phyloP scores from a whole-genome alignment of 2,113 vertebrate species.

The Microtus pennsylvanicus region DNA sequence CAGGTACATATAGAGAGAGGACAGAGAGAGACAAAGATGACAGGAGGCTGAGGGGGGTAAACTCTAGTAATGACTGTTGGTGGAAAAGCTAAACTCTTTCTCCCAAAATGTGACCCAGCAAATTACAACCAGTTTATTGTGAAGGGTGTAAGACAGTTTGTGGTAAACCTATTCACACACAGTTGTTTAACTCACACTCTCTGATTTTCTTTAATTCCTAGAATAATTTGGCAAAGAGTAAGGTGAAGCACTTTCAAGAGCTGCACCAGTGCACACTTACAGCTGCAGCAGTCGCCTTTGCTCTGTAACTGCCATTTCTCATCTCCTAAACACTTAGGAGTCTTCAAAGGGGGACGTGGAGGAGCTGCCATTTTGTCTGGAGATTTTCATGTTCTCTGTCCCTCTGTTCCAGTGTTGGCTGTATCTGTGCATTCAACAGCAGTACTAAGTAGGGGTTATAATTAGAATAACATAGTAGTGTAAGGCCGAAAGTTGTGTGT shows the following conservation, averaged over 20 bases:
- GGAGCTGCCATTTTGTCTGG: constrained; percentile 60
- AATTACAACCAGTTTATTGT: background rate
- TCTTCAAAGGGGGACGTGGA: constrained; percentile 16
- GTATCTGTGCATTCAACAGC: constrained; percentile 12
- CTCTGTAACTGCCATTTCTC: constrained; percentile 59
- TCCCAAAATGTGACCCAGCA: constrained; percentile 34
- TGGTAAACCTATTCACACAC: background rate
- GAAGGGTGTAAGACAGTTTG: background rate
- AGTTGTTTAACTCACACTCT: constrained; percentile 38
- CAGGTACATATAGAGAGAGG: background rate
- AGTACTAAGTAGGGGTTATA: constrained; percentile 68
- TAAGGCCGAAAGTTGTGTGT: background rate
- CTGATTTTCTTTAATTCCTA: background rate
- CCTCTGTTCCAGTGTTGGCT: constrained; percentile 58
- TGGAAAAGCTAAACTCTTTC: background rate
- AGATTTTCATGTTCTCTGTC: constrained; percentile 67
- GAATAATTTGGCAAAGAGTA: constrained; percentile 43
- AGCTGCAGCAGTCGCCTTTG: constrained; percentile 33
- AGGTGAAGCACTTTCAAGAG: background rate
- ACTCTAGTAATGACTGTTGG: background rate
- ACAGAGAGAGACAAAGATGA: too few species aligned
- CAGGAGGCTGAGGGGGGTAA: background rate
- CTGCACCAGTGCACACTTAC: constrained; percentile 31
- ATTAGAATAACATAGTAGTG: constrained; percentile 67
- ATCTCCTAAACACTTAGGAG: background rate